Conservation (phyloP, 1,140 invertebrate genomes). For the Zaprionus africanus region DNA sequence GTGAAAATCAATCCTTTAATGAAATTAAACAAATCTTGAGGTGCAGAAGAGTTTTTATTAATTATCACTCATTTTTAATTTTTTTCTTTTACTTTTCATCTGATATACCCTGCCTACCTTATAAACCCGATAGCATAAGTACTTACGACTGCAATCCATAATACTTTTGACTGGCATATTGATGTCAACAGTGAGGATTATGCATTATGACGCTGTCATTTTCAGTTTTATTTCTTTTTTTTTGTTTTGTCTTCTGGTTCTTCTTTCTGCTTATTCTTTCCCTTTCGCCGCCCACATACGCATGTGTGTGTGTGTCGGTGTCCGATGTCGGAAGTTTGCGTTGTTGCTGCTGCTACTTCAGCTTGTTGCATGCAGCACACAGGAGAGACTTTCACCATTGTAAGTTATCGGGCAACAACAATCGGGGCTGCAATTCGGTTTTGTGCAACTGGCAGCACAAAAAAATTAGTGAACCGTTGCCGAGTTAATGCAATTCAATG, state of each 20-base stretch:
- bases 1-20: not conserved
- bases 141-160: slow-evolving; percentile 17
- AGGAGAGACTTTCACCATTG: slow-evolving; percentile 34
- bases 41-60: too few relatives aligned
- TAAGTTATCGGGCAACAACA: slow-evolving; percentile 33
- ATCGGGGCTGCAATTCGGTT: slow-evolving; percentile 28
- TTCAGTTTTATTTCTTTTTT: slow-evolving; percentile 9
- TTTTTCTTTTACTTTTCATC: too few relatives aligned
- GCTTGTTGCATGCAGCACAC: slow-evolving; percentile 1
- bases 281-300: slow-evolving; percentile 31
- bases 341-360: not conserved
- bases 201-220: slow-evolving; percentile 41
- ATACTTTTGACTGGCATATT: slow-evolving; percentile 45
- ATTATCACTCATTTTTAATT: too few relatives aligned
- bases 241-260: slow-evolving; percentile 7
- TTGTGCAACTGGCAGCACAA: slow-evolving; percentile 14
- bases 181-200: slow-evolving; percentile 52
- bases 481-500: slow-evolving; percentile 28
- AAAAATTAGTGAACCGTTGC: slow-evolving; percentile 49
- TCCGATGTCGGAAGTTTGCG: slow-evolving; percentile 1
- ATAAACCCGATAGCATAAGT: not conserved
- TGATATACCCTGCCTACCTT: not conserved
- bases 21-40: not conserved
- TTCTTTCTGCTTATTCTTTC: slow-evolving; percentile 13
- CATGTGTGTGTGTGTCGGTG: not conserved